phyloP scores from a whole-genome alignment of 2,888 invertebrate species.

The Hybos culiciformis region DNA sequence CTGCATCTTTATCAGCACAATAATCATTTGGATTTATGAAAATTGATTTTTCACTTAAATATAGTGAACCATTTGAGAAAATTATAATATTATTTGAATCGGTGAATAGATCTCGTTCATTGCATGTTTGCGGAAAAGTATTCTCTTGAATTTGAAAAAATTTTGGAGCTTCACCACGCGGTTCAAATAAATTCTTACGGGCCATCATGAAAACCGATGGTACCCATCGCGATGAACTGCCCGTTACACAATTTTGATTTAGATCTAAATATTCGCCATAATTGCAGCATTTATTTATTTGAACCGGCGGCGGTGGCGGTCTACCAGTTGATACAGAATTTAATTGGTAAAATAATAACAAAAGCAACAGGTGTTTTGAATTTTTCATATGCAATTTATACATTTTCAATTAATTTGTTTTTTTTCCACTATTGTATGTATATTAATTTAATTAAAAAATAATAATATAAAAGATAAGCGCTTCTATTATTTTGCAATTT shows the following conservation, averaged over 20 bases:
- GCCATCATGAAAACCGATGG: conserved; percentile 46
- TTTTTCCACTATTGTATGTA: too few relatives aligned
- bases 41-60: conserved; percentile 38
- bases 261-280: conserved; percentile 38
- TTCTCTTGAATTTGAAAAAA: conserved; percentile 36
- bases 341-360: too few relatives aligned
- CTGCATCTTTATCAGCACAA: conserved; percentile 53
- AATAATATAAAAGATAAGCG: too few relatives aligned
- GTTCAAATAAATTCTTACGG: conserved; percentile 32
- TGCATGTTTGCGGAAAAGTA: conserved; percentile 30
- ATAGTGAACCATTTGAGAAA: conserved; percentile 52
- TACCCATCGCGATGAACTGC: conserved; percentile 37
- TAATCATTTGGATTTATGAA: conserved; percentile 43
- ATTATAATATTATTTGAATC: conserved; percentile 29
- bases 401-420: too few relatives aligned
- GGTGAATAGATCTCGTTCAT: conserved; percentile 30
- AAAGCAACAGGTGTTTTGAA: too few relatives aligned
- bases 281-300: conserved; percentile 42
- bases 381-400: too few relatives aligned
- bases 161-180: conserved; percentile 30
- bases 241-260: conserved; percentile 30
- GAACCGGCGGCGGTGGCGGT: conserved; percentile 26
- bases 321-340: too few relatives aligned
- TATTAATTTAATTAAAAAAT: too few relatives aligned
- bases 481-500: too few relatives aligned